Base-by-base conservation (phyloP, 2,797 vertebrate genomes). In the Brachyalestes nurse region DNA sequence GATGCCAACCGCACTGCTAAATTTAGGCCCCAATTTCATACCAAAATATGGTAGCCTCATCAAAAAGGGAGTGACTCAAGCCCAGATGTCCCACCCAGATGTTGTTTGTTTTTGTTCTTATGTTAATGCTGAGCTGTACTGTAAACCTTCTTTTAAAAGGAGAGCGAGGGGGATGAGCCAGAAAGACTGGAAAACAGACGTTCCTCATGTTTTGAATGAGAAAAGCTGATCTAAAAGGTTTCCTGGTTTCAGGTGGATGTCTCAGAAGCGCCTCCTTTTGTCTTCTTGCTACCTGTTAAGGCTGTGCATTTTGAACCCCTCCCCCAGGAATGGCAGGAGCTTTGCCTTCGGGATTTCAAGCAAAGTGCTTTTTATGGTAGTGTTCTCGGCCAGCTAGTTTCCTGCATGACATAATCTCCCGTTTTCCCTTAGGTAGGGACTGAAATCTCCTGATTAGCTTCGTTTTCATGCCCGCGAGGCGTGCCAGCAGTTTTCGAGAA, bases 351-450 rank as follows among this genome's bases (percentile, higher is more conserved):
- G 77, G 72, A 70, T 23, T 69, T 70, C 12, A 55, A n/a, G 49
- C 70, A 72, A 70, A 58, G 23, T 42, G 66, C 81, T 82, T 73
- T 85, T 86, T 85, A 85, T 82, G 72, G 82, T 62, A 38, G n/a
- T 40, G 21, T 58, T 79, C 71, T 72, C 55, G 28, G 67, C 78
- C 75, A 75, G 71, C 64, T 60, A 34, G 51, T 82, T 89, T 86
- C 86, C 84, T 84, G 84, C 74, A 84, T 83, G 82, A 87, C 81
- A 69, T 78, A 75, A 86, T 83, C 66, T 75, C 61, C 69, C 6
- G 9, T 60, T 77, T 72, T 74, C n/a, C 72, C 49, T 57, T 73
- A 64, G 53, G 80, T 75, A 67, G 64, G n/a, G 9, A 57, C 10
- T 23, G n/a, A 71, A 77, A 40, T 58, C 60, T 64, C 66, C 66